Base-by-base conservation (phyloP, 2,797 vertebrate genomes). In the Leptatherina wallacei region DNA sequence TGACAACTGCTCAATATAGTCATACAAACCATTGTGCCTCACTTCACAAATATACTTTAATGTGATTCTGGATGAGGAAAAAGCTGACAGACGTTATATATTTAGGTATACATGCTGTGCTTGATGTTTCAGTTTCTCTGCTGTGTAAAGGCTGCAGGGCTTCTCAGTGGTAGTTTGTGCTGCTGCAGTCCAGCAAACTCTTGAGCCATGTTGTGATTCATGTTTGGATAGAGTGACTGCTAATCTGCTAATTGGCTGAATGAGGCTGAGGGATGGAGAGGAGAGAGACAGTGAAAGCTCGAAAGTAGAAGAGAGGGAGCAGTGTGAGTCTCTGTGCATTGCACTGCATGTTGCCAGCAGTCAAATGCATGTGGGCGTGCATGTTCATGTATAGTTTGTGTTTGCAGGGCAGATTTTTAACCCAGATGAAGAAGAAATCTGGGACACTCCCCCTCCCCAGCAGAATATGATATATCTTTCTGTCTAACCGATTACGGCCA, bases 191-290 rank as follows among this genome's bases (percentile, higher is more conserved):
- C 76, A 58, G 55, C 74, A 44, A 77, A 75, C 68, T 84, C 76
- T 61, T 72, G 61, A 77, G 73, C 84, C 67, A 75, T 76, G 74
- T 63, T 86, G 81, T 82, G 88, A 90, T 86, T 89, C 68, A 87
- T 86, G 73, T 61, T 55, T 57, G 30, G 58, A 59, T 61, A 72
- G 71, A 71, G 65, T 49, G 75, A 85, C 62, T 85, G 81, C 78
- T 89, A 80, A 92, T 91, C 82, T 84, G 64, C 85, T 92, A 90
- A 92, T 90, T 92, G 88, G 82, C 80, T 65, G 78, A 91, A 90
- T 42, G 67, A 90, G 68, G 74, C 52, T 71, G 72, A 73, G 55
- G 61, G 83, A 72, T 75, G 58, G 54, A 70, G 51, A 79, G 61
- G 49, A 64, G 51, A 73, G 68, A 67, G 30, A 64, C 51, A 49